phyloP scores from a whole-genome alignment of 1,140 invertebrate genomes.

The Aphelenchoides fujianensis region DNA sequence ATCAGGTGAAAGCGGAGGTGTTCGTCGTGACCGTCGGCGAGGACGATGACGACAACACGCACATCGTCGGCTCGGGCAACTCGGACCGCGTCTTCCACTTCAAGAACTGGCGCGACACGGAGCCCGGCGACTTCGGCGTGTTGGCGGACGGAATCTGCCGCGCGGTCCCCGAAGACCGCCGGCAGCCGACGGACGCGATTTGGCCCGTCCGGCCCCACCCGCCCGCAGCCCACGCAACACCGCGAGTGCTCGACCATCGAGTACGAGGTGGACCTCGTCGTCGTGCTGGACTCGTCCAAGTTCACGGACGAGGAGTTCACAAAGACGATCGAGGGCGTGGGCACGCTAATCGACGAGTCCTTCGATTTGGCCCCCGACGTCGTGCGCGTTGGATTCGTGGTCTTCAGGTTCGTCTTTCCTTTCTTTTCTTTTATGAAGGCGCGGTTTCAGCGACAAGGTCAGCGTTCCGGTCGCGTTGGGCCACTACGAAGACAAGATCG shows the following conservation, averaged over 20 bases:
- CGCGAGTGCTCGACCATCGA: conserved; percentile 38
- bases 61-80: conserved; percentile 35
- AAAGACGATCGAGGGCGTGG: conserved; percentile 53
- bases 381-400: conserved; percentile 56
- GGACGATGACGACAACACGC: conserved; percentile 22
- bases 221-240: background rate
- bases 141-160: conserved; percentile 58
- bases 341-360: conserved; percentile 56
- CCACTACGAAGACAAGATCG: conserved; percentile 62
- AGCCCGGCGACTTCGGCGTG: conserved; percentile 47
- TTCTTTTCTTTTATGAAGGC: too few species aligned
- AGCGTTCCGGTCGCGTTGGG: conserved; percentile 59
- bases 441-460: conserved; percentile 54
- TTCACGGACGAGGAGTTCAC: conserved; percentile 52
- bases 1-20: conserved; percentile 48
- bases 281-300: conserved; percentile 59
- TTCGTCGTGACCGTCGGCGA: conserved; percentile 55
- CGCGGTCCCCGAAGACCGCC: conserved; percentile 26
- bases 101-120: conserved; percentile 51
- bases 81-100: conserved; percentile 42
- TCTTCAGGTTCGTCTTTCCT: conserved; percentile 59
- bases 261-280: conserved; percentile 54
- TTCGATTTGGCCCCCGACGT: conserved; percentile 61
- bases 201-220: conserved; percentile 45
- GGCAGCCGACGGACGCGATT: conserved; percentile 7